Evolutionary conservation across 1,140 invertebrate species (phyloP).

Genomic region (Octopus sinensis): DNA sequence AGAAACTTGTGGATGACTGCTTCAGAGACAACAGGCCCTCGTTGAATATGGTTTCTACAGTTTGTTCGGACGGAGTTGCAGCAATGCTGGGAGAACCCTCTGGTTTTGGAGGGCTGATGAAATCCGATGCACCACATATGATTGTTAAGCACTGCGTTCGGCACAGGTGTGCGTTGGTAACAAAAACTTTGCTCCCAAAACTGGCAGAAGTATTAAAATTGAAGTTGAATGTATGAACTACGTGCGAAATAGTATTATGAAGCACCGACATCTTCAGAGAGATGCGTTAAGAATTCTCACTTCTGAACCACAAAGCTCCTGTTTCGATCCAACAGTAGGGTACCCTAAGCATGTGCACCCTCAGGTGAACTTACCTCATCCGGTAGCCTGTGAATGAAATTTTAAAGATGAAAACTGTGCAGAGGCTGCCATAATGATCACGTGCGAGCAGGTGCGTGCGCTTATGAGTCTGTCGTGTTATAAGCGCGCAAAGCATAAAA

Average conservation of each 20-base stretch:
- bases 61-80: not conserved
- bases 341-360: no score
- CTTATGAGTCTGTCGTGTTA: no score
- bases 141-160: not conserved
- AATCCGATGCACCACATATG: not conserved
- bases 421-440: no score
- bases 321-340: no score
- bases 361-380: no score
- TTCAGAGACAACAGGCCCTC: not conserved
- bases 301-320: no score
- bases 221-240: not conserved
- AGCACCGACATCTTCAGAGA: not conserved
- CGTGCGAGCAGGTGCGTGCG: no score
- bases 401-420: no score
- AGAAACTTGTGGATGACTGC: constrained; percentile 4
- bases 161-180: constrained; percentile 7
- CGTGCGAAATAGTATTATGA: not conserved
- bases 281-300: not conserved
- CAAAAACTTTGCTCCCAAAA: not conserved
- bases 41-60: constrained; percentile 1
- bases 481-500: no score
- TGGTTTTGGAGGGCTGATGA: not conserved
- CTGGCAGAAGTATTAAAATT: constrained; percentile 5
- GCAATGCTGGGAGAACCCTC: not conserved
- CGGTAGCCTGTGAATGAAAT: no score